These are phyloP conservation scores for Fabriciana adippe DNA, from an alignment of 2,888 invertebrate genomes.

Conservation along the genomic window DNA sequence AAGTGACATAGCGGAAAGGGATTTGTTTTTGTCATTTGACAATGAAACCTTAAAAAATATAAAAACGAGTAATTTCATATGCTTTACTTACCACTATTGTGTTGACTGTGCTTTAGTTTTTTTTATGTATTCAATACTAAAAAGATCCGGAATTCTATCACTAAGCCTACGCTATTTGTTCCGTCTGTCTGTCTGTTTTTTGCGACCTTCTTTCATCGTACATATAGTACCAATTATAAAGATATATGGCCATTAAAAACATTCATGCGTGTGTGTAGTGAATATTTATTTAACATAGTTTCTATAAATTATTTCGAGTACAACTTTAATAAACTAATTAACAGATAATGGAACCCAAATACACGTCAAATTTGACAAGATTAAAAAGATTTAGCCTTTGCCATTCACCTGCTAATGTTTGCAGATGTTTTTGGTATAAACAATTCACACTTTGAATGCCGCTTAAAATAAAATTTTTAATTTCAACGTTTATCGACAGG, in stretches of 20 bases:
- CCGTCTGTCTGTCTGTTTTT: too few relatives aligned
- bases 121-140: too few relatives aligned
- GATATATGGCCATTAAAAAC: background rate
- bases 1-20: too few relatives aligned
- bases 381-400: slow-evolving; percentile 26
- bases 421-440: slow-evolving; percentile 28
- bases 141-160: too few relatives aligned
- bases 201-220: background rate
- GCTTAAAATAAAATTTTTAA: slow-evolving; percentile 16
- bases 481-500: slow-evolving; percentile 25
- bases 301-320: slow-evolving; percentile 21
- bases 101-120: too few relatives aligned
- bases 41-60: too few relatives aligned
- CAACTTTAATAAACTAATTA: slow-evolving; percentile 20
- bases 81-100: too few relatives aligned
- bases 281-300: slow-evolving; percentile 8
- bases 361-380: slow-evolving; percentile 28
- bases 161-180: too few relatives aligned
- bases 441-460: slow-evolving; percentile 23
- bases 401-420: slow-evolving; percentile 23
- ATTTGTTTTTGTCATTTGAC: too few relatives aligned
- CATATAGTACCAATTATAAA: background rate
- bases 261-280: background rate
- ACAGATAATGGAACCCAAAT: slow-evolving; percentile 21
- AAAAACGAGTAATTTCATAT: too few relatives aligned